Evolutionary conservation across 2,797 vertebrate species (phyloP).

Genomic region (Tragopan temminckii): DNA sequence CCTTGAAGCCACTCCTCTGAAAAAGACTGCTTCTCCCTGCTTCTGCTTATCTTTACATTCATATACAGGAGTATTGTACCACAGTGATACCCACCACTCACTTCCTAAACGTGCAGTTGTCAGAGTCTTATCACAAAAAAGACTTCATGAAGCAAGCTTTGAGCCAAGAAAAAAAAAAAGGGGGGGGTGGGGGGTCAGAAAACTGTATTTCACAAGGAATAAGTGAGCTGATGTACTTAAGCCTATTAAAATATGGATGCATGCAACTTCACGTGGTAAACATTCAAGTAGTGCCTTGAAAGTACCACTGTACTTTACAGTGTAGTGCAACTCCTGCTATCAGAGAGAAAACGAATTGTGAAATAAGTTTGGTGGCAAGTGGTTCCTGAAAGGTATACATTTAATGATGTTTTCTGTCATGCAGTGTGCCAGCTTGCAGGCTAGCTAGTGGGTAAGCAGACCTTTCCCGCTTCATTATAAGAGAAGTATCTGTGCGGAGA

Average conservation of each 20-base stretch:
- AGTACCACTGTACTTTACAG: conserved; percentile 49
- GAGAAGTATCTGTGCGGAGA: background rate
- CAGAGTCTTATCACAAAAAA: too few species aligned
- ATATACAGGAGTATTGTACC: too few species aligned
- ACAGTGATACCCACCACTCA: too few species aligned
- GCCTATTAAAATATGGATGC: conserved; percentile 67
- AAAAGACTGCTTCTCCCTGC: too few species aligned
- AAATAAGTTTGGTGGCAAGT: conserved; percentile 47
- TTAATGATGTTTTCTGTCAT: background rate
- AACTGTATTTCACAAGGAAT: background rate
- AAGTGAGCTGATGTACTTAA: background rate
- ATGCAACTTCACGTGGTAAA: conserved; percentile 59
- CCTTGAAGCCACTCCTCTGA: too few species aligned
- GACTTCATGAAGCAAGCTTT: too few species aligned
- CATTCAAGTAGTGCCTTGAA: conserved; percentile 65
- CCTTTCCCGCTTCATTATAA: background rate
- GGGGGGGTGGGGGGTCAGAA: too few species aligned
- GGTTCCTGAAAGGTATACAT: conserved; percentile 52
- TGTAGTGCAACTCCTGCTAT: background rate
- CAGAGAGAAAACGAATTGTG: conserved; percentile 35
- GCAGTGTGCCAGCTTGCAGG: background rate
- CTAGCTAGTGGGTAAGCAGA: background rate
- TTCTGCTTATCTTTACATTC: too few species aligned
- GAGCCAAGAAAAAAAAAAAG: too few species aligned
- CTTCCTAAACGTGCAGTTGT: too few species aligned